Percentiles rank a stretch among this genome's conserved stretches.
phyloP scores from a whole-genome alignment of 2,113 vertebrate genomes.

The Hydrochoerus hydrochaeris region DNA sequence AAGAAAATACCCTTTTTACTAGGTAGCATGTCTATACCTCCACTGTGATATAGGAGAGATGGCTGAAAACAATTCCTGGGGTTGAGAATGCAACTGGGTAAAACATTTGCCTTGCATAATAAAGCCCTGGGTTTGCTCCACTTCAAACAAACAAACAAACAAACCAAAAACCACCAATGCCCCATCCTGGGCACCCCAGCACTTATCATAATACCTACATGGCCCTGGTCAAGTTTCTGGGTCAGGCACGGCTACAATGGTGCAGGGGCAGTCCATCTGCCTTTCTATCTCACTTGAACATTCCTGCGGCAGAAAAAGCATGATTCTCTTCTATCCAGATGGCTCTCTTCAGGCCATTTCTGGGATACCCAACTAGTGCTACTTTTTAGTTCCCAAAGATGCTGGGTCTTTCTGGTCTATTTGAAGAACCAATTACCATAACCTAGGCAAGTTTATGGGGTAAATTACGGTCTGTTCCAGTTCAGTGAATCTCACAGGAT shows the following conservation, averaged over 20 bases:
- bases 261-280: constrained; percentile 17
- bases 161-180: background rate
- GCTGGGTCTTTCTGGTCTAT: constrained; percentile 14
- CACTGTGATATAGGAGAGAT: constrained; percentile 35
- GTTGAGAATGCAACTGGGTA: background rate
- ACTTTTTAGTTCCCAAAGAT: constrained; percentile 30
- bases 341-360: constrained; percentile 58
- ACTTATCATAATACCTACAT: constrained; percentile 33
- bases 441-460: constrained; percentile 6
- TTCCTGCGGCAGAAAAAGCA: background rate
- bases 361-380: background rate
- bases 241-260: background rate
- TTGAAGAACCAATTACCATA: background rate
- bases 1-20: constrained; percentile 45
- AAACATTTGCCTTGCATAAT: background rate
- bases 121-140: background rate
- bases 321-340: constrained; percentile 40
- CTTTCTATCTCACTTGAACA: constrained; percentile 44
- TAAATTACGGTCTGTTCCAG: constrained; percentile 29
- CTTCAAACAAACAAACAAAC: background rate
- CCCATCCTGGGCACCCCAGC: background rate
- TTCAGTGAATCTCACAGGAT: constrained; percentile 36
- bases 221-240: background rate
- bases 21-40: background rate
- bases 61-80: constrained; percentile 27